A percentile compares a stretch with the other conserved stretches of the same genome.
Evolutionary conservation across 2,113 vertebrate genomes (phyloP).

Genomic region (Lepus europaeus): DNA sequence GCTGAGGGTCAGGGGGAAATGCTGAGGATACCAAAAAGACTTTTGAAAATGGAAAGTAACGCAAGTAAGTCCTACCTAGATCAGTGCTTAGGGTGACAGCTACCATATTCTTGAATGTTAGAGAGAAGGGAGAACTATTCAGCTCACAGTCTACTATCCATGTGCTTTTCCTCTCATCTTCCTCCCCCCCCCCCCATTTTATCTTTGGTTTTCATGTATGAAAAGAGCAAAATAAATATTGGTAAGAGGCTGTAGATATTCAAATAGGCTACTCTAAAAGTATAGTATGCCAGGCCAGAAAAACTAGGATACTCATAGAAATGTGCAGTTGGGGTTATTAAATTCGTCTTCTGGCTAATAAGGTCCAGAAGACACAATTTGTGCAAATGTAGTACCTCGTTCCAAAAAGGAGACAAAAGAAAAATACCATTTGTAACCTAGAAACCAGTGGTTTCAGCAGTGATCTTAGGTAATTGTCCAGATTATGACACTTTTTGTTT

Average conservation of each 20-base stretch:
- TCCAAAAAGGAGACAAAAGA: conserved; percentile 11
- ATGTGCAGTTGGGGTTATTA: conserved; percentile 56
- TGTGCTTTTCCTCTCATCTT: not conserved
- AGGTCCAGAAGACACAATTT: conserved; percentile 39
- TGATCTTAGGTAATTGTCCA: conserved; percentile 3
- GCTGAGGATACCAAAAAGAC: not conserved
- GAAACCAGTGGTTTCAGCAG: not conserved
- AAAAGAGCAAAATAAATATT: conserved; percentile 75
- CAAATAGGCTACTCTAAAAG: conserved; percentile 35
- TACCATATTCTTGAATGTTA: not conserved
- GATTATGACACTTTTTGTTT: conserved; percentile 32
- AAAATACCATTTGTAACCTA: not conserved
- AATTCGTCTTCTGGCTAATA: not conserved
- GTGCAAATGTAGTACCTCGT: conserved; percentile 12
- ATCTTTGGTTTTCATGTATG: conserved; percentile 38
- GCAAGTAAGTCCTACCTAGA: not conserved
- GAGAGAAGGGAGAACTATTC: not conserved
- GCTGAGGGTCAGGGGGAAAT: not conserved
- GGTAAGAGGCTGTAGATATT: conserved; percentile 45
- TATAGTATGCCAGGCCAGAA: conserved; percentile 25
- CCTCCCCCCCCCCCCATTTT: not conserved
- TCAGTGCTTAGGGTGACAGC: not conserved
- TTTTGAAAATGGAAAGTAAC: not conserved
- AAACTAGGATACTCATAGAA: conserved; percentile 19
- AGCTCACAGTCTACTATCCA: not conserved